Conservation (phyloP, 2,888 invertebrate genomes). For the Flexamia atlantica region DNA sequence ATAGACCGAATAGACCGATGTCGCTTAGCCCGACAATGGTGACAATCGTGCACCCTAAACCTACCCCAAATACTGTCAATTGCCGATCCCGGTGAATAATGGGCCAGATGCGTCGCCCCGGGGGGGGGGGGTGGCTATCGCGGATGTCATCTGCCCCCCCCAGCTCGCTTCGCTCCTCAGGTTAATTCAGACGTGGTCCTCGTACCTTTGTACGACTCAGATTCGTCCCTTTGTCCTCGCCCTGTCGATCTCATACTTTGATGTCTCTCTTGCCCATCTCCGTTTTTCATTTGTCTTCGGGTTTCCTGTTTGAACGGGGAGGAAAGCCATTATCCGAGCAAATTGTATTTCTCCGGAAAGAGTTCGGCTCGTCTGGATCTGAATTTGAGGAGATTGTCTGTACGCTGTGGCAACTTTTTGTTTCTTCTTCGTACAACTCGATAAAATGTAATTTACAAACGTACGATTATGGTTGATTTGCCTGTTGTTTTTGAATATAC, state of each 20-base stretch:
- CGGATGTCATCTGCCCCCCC: slow-evolving; percentile 50
- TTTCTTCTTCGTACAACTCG: neutral
- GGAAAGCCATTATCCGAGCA: slow-evolving; percentile 38
- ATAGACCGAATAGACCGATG: slow-evolving; percentile 42
- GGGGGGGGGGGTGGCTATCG: slow-evolving; percentile 8
- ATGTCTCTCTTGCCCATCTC: slow-evolving; percentile 38
- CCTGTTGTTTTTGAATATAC: no score
- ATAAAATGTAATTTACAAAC: no score
- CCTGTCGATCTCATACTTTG: slow-evolving; percentile 38
- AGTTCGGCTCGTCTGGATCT: neutral
- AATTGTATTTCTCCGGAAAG: slow-evolving; percentile 36
- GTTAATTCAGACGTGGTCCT: slow-evolving; percentile 48
- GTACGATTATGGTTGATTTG: no score
- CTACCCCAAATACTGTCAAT: slow-evolving; percentile 58
- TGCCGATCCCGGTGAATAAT: slow-evolving; percentile 47
- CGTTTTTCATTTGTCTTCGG: slow-evolving; percentile 38
- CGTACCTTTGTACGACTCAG: slow-evolving; percentile 37
- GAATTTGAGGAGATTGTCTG: neutral
- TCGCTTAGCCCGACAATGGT: slow-evolving; percentile 26
- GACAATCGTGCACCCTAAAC: slow-evolving; percentile 57
- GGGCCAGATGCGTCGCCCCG: slow-evolving; percentile 36
- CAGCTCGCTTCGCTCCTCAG: slow-evolving; percentile 47
- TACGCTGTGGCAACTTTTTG: neutral
- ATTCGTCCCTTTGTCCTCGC: slow-evolving; percentile 6
- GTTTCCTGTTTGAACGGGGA: slow-evolving; percentile 29